These are phyloP conservation scores for Drosophila prosaltans DNA, from an alignment of 1,140 invertebrate species.

Conservation along the genomic window DNA sequence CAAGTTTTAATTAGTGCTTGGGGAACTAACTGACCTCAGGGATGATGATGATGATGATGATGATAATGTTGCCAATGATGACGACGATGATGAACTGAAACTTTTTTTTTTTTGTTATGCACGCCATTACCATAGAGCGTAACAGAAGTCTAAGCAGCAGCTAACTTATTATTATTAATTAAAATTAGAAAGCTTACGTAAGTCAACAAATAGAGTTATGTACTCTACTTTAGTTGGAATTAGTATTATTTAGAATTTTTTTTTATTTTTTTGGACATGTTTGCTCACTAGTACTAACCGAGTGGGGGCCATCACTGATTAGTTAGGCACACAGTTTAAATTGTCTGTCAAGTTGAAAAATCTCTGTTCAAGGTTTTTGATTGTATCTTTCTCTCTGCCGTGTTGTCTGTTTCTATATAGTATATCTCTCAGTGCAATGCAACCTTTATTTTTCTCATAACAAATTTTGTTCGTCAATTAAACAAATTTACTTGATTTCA, in stretches of 20 bases:
- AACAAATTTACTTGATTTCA: slow-evolving; percentile 74
- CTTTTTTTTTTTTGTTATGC: slow-evolving; percentile 25
- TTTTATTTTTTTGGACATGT: slow-evolving; percentile 23
- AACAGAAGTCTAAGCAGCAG: not conserved
- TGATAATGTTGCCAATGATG: too few species aligned
- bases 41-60: slow-evolving; percentile 25
- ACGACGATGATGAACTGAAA: not conserved
- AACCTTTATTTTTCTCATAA: slow-evolving; percentile 40
- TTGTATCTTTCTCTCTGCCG: not conserved
- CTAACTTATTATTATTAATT: slow-evolving; percentile 50
- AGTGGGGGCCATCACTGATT: slow-evolving; percentile 14
- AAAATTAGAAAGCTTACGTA: slow-evolving; percentile 66
- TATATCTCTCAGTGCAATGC: slow-evolving; percentile 36
- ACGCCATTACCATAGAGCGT: slow-evolving; percentile 33
- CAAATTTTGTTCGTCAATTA: slow-evolving; percentile 50
- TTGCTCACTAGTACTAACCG: slow-evolving; percentile 3
- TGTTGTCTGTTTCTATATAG: not conserved
- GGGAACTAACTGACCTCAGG: slow-evolving; percentile 56
- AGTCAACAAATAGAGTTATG: slow-evolving; percentile 23
- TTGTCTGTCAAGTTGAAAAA: slow-evolving; percentile 15
- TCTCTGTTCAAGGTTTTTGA: not conserved
- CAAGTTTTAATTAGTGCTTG: slow-evolving; percentile 61
- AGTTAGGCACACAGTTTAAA: slow-evolving; percentile 37
- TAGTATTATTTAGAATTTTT: not conserved
- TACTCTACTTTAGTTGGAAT: slow-evolving; percentile 15